Evolutionary conservation across 1,140 invertebrate species (phyloP).

Genomic region (Orchesella cincta): DNA sequence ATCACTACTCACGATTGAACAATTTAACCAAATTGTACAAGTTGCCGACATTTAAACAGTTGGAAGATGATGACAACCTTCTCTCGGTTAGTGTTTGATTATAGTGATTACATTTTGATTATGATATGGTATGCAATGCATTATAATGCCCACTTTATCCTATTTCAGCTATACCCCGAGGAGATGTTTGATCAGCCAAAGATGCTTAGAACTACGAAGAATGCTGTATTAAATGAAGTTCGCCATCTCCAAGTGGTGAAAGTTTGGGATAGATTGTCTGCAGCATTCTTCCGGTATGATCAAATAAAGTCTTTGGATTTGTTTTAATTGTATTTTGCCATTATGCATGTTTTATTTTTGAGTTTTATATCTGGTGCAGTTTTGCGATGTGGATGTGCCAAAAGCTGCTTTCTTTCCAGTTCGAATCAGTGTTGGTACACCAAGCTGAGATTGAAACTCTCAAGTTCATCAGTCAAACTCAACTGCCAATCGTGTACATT

Average conservation of each 20-base stretch:
- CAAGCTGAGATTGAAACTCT: conserved; percentile 34
- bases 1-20: not conserved
- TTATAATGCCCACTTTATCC: not conserved
- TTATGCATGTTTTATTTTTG: not conserved
- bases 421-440: conserved; percentile 35
- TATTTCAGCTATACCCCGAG: not conserved
- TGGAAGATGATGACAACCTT: not conserved
- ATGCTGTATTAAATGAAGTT: not conserved
- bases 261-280: not conserved
- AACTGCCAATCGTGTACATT: conserved; percentile 37
- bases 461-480: not conserved
- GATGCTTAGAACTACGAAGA: too few relatives aligned
- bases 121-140: too few relatives aligned
- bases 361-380: not conserved
- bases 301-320: not conserved
- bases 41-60: not conserved
- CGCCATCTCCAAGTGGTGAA: not conserved
- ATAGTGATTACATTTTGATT: too few relatives aligned
- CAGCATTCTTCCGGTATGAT: not conserved
- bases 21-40: not conserved
- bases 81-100: too few relatives aligned
- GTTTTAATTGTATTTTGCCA: not conserved
- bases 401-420: not conserved
- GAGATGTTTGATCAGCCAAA: too few relatives aligned
- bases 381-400: conserved; percentile 11